phyloP scores from a whole-genome alignment of 2,888 invertebrate genomes.

The Corythucha ciliata region DNA sequence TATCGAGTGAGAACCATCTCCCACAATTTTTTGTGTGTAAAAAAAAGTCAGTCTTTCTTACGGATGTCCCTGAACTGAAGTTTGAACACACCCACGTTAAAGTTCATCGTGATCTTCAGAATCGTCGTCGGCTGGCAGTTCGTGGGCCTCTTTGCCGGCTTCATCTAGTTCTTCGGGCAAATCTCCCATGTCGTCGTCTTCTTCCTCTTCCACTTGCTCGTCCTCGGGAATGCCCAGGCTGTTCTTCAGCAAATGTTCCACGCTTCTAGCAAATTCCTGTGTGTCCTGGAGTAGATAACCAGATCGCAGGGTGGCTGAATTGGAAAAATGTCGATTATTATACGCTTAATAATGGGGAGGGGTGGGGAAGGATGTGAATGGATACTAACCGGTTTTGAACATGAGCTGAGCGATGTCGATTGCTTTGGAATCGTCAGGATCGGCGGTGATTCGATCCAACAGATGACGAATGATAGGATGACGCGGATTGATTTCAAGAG shows the following conservation, averaged over 20 bases:
- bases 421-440: conserved; percentile 63
- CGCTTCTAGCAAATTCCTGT: conserved; percentile 76
- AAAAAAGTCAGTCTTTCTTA: too few relatives aligned
- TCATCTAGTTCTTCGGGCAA: conserved; percentile 25
- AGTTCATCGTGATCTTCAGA: conserved; percentile 35
- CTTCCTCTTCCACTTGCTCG: conserved; percentile 45
- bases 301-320: conserved; percentile 85
- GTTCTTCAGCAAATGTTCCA: conserved; percentile 81
- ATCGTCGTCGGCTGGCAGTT: conserved; percentile 30
- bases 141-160: conserved; percentile 29
- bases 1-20: too few relatives aligned
- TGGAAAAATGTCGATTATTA: too few relatives aligned
- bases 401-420: conserved; percentile 79
- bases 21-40: too few relatives aligned
- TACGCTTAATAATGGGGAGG: neutral
- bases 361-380: neutral
- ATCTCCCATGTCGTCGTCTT: conserved; percentile 29
- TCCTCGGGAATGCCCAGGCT: conserved; percentile 67
- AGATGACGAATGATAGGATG: conserved; percentile 93
- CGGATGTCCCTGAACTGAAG: too few relatives aligned
- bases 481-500: conserved; percentile 91
- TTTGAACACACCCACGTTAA: conserved; percentile 26
- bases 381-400: conserved; percentile 61
- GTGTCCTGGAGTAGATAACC: conserved; percentile 88
- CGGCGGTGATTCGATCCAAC: conserved; percentile 66